Percentiles rank a stretch among this genome's conserved stretches.
phyloP scores from a whole-genome alignment of 2,888 invertebrate genomes.

The Hypena proboscidalis region DNA sequence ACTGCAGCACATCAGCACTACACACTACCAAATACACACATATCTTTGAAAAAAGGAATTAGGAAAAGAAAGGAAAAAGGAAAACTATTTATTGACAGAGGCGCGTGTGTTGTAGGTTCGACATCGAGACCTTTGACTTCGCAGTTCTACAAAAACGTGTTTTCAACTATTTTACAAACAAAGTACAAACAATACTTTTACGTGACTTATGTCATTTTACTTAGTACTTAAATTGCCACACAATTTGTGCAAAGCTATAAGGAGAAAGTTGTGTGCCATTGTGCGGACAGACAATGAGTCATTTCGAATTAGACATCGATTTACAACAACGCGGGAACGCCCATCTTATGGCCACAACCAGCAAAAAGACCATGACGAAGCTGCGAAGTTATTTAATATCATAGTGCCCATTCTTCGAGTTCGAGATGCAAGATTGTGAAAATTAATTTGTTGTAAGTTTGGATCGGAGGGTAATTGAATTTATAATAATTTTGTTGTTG shows the following conservation, averaged over 20 bases:
- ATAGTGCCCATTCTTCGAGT: conserved; percentile 32
- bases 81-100: too few species aligned
- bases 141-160: too few species aligned
- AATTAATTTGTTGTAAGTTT: conserved; percentile 37
- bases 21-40: too few species aligned
- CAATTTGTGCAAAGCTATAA: conserved; percentile 71
- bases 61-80: too few species aligned
- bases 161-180: too few species aligned
- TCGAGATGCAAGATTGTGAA: conserved; percentile 32
- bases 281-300: conserved; percentile 77
- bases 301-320: conserved; percentile 82
- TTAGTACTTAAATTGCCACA: conserved; percentile 46
- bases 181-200: conserved; percentile 17
- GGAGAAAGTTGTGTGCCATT: conserved; percentile 78
- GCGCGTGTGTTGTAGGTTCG: too few species aligned
- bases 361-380: conserved; percentile 46
- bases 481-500: too few species aligned
- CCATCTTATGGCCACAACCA: conserved; percentile 22
- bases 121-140: too few species aligned
- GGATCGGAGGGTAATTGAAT: too few species aligned
- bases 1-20: too few species aligned
- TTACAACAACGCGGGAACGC: conserved; percentile 53
- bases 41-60: too few species aligned
- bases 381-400: conserved; percentile 43
- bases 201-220: conserved; percentile 45